A percentile compares a stretch with the other conserved stretches of the same genome.
Evolutionary conservation across 2,797 vertebrate species (phyloP).

Genomic region (Eidolon dupreanum): DNA sequence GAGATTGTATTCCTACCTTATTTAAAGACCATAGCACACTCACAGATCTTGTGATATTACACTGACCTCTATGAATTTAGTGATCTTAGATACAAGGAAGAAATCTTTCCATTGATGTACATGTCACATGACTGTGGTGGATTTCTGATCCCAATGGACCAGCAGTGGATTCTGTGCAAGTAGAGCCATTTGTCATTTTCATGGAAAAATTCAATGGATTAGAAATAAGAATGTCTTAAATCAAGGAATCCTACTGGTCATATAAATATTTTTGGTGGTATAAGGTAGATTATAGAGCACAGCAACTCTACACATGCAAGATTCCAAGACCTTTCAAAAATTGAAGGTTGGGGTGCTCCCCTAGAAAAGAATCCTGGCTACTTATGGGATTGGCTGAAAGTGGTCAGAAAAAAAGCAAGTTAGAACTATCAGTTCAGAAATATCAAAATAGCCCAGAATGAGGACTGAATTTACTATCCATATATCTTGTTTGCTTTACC

Average conservation of each 20-base stretch:
- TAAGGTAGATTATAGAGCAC: too few species aligned
- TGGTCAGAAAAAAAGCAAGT: neutral
- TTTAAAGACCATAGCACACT: neutral
- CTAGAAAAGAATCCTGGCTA: neutral
- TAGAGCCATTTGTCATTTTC: neutral
- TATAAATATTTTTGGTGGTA: too few species aligned
- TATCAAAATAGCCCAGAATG: neutral
- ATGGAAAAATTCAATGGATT: neutral
- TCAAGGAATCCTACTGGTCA: too few species aligned
- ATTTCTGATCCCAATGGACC: neutral
- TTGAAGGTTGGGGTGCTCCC: neutral
- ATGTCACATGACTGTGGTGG: neutral
- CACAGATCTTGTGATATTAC: neutral
- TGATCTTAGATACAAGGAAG: neutral
- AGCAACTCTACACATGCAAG: neutral
- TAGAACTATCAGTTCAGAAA: neutral
- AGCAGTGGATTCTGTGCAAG: neutral
- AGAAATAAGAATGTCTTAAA: neutral
- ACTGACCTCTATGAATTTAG: neutral
- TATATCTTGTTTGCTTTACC: neutral
- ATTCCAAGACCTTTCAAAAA: neutral
- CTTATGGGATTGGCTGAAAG: neutral
- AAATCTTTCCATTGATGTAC: neutral
- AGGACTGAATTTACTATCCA: neutral
- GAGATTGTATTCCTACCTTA: neutral